These are phyloP conservation scores for Icerya purchasi DNA, from an alignment of 2,888 invertebrate species.

Conservation along the genomic window DNA sequence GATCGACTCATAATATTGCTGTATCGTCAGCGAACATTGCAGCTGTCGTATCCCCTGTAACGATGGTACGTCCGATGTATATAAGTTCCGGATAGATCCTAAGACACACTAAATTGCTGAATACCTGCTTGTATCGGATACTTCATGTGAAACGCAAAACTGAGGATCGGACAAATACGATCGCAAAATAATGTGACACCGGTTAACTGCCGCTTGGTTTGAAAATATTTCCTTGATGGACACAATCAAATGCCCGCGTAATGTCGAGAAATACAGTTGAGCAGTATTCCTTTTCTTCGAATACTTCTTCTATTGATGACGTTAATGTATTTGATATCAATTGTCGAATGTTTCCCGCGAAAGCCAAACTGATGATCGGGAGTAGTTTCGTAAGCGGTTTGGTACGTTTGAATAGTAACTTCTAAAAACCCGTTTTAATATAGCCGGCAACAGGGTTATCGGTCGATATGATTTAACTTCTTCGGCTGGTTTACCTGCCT, in stretches of 20 bases:
- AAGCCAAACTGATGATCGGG: background rate
- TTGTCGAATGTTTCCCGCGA: background rate
- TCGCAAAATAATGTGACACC: background rate
- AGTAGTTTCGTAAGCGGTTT: no score
- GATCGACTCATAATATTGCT: background rate
- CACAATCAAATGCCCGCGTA: background rate
- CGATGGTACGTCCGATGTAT: no score
- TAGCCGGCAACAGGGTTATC: no score
- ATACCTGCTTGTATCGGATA: background rate
- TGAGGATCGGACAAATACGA: background rate
- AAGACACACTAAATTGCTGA: background rate
- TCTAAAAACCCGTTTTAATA: no score
- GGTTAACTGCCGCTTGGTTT: background rate
- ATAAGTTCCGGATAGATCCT: background rate
- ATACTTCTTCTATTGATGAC: background rate
- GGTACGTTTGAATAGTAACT: no score
- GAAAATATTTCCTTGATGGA: background rate
- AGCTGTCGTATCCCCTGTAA: no score
- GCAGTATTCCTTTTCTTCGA: background rate
- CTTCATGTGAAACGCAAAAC: background rate
- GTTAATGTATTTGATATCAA: background rate
- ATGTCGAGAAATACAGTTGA: background rate
- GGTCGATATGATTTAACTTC: no score
- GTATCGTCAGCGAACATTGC: slow-evolving; percentile 1
- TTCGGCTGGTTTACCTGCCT: no score